Evolutionary conservation across 2,113 vertebrate species (phyloP).

Genomic region (Donacobius atricapilla): DNA sequence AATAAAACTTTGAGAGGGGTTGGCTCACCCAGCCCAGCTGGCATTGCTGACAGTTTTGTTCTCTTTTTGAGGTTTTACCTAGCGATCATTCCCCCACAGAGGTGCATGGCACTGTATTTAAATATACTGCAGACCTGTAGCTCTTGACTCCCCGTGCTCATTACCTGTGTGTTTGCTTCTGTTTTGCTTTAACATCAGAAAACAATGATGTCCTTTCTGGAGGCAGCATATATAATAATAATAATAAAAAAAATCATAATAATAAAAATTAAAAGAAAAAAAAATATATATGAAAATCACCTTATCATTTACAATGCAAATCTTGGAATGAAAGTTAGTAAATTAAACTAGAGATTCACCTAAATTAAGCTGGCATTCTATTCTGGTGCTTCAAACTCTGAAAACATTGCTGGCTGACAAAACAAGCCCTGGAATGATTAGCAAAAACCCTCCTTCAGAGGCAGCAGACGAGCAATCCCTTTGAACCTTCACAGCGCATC

Average conservation of each 20-base stretch:
- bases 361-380: constrained; percentile 63
- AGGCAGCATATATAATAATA: background rate
- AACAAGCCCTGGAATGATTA: constrained; percentile 56
- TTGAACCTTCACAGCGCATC: constrained; percentile 63
- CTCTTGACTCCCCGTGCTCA: background rate
- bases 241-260: background rate
- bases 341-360: constrained; percentile 54
- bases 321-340: constrained; percentile 46
- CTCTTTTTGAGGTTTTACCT: no score
- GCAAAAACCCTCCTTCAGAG: constrained; percentile 50
- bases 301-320: constrained; percentile 68
- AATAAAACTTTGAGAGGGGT: no score
- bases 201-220: background rate
- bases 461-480: constrained; percentile 45
- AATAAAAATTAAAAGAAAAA: no score
- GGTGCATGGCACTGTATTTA: no score
- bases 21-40: no score
- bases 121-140: no score
- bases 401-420: constrained; percentile 51
- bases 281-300: constrained; percentile 19
- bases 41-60: no score
- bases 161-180: background rate
- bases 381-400: constrained; percentile 51
- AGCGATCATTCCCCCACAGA: no score
- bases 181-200: background rate